Conservation (phyloP, 1,140 invertebrate genomes). For the Drosophila lacteicornis region DNA sequence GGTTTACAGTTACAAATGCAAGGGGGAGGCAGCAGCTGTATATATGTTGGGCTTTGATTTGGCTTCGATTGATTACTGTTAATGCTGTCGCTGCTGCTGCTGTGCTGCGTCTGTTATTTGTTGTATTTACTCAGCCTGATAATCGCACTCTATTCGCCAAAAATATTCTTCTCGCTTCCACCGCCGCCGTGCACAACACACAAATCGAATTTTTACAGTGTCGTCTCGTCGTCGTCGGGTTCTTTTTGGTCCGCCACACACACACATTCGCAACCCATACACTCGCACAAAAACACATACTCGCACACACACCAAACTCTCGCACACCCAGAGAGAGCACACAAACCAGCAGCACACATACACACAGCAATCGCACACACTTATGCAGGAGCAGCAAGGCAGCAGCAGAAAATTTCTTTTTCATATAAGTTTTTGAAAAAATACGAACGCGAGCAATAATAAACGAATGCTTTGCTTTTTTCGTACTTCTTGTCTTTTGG, state of each 20-base stretch:
- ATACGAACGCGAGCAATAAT: constrained; percentile 62
- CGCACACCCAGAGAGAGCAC: constrained; percentile 45
- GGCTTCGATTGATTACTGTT: constrained; percentile 66
- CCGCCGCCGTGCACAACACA: constrained; percentile 68
- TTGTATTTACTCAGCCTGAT: constrained; percentile 65
- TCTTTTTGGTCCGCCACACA: constrained; percentile 73
- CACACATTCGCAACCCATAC: constrained; percentile 44
- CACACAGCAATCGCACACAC: constrained; percentile 32
- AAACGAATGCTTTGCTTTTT: constrained; percentile 46
- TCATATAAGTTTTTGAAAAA: constrained; percentile 63
- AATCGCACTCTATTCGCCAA: constrained; percentile 72
- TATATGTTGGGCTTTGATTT: constrained; percentile 24
- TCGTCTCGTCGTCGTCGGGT: constrained; percentile 71
- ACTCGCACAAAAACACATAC: constrained; percentile 31
- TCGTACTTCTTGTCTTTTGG: constrained; percentile 44
- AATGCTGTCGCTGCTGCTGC: constrained; percentile 42
- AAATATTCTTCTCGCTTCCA: constrained; percentile 56
- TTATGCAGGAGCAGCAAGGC: constrained; percentile 24
- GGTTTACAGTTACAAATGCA: constrained; percentile 72
- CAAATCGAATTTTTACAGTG: constrained; percentile 78
- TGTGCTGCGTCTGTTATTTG: constrained; percentile 53
- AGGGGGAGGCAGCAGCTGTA: constrained; percentile 22
- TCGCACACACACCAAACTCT: constrained; percentile 34
- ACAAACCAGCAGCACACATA: constrained; percentile 31
- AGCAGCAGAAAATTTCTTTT: constrained; percentile 78